phyloP scores from a whole-genome alignment of 2,113 vertebrate species.

The Desmodus rotundus region DNA sequence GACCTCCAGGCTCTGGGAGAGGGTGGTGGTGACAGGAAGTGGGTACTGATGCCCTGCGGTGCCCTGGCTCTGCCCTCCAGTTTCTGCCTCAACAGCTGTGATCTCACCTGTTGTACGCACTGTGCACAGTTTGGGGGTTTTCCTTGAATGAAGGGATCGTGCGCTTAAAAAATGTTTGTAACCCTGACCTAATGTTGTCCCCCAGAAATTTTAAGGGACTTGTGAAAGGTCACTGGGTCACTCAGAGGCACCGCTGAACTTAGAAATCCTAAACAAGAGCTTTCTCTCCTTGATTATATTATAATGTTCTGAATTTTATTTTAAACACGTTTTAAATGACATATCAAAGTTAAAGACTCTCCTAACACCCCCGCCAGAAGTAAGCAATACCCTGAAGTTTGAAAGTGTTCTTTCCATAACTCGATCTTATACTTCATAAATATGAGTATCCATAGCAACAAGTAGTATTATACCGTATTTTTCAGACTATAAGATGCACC shows the following conservation, averaged over 20 bases:
- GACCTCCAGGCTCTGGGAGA: neutral
- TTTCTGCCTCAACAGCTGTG: neutral
- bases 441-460: neutral
- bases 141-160: neutral
- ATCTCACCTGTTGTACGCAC: neutral
- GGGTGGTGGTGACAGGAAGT: neutral
- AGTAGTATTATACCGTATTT: neutral
- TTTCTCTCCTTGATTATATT: neutral
- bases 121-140: neutral
- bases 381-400: neutral
- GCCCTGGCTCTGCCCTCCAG: neutral
- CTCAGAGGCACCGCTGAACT: neutral
- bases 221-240: neutral
- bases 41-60: fast-evolving
- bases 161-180: neutral
- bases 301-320: neutral
- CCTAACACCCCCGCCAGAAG: neutral
- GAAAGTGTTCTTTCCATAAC: neutral
- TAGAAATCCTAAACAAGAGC: neutral
- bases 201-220: neutral
- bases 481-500: too few relatives aligned
- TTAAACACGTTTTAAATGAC: neutral
- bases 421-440: neutral
- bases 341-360: neutral
- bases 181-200: neutral